Percentiles rank a stretch among this genome's conserved stretches.
Evolutionary conservation across 2,113 vertebrate species (phyloP).

Genomic region (Thermophis baileyi): DNA sequence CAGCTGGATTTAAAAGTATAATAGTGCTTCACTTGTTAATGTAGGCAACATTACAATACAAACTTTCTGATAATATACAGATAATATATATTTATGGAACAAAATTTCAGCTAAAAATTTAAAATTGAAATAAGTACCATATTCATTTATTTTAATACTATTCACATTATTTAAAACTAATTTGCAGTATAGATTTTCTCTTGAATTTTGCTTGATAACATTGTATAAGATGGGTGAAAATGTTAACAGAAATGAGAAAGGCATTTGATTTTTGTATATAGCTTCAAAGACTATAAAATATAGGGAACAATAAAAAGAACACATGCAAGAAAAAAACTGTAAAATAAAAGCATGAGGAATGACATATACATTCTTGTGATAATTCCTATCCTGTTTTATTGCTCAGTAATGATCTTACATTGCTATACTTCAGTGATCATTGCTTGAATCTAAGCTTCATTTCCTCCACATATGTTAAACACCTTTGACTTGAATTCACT

Average conservation of each 20-base stretch:
- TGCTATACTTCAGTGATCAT: conserved; percentile 68
- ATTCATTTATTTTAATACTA: conserved; percentile 45
- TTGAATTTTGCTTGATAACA: conserved; percentile 48
- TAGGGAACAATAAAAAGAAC: conserved; percentile 63
- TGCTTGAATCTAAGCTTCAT: conserved; percentile 70
- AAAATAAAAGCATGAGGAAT: conserved; percentile 64
- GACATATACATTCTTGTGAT: conserved; percentile 66
- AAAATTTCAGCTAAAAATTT: conserved; percentile 30
- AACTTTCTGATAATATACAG: conserved; percentile 21
- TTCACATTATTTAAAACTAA: conserved; percentile 46
- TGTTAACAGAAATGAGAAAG: conserved; percentile 57
- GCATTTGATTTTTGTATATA: conserved; percentile 55
- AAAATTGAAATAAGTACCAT: conserved; percentile 18
- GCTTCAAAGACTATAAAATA: conserved; percentile 64
- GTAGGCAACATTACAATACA: neutral
- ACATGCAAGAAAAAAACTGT: conserved; percentile 59
- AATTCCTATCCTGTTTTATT: conserved; percentile 68
- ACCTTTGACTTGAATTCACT: conserved; percentile 69
- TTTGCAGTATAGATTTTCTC: conserved; percentile 21
- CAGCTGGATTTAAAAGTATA: neutral
- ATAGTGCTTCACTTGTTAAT: neutral
- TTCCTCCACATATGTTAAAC: conserved; percentile 67
- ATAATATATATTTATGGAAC: neutral
- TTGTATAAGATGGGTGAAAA: conserved; percentile 59
- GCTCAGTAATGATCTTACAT: conserved; percentile 66